phyloP scores from a whole-genome alignment of 2,888 invertebrate species.

The Ochropacha duplaris region DNA sequence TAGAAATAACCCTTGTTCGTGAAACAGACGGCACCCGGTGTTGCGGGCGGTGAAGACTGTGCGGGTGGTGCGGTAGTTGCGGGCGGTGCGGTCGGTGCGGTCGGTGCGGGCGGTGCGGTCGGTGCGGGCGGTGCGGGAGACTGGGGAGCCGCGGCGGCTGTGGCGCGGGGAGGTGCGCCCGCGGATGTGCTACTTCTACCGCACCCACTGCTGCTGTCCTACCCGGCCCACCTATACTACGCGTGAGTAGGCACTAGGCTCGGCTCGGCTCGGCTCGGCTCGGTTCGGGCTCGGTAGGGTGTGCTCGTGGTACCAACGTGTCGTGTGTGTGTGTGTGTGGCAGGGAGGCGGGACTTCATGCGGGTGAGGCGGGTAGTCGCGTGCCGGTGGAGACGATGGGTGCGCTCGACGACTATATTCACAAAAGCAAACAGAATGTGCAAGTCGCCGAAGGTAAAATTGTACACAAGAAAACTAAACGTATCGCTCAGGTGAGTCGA shows the following conservation, averaged over 20 bases:
- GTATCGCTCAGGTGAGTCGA: neutral
- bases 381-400: neutral
- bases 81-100: conserved; percentile 16
- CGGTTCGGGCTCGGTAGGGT: no score
- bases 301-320: neutral
- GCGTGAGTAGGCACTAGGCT: no score
- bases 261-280: no score
- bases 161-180: conserved; percentile 8
- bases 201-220: conserved; percentile 27
- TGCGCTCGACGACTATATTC: neutral
- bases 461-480: neutral
- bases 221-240: conserved; percentile 10
- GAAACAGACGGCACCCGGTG: neutral
- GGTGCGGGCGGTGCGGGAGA: neutral
- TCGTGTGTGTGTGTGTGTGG: neutral
- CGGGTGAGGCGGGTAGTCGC: neutral
- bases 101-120: neutral
- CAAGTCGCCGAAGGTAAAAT: neutral
- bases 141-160: conserved; percentile 10
- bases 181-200: conserved; percentile 20
- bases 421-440: neutral
- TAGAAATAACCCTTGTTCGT: no score
- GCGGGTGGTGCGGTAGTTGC: neutral
- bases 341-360: neutral
- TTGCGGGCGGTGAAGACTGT: neutral